These are phyloP conservation scores for Tetraodon nigroviridis DNA, from an alignment of 2,113 vertebrate species.

Conservation along the genomic window DNA sequence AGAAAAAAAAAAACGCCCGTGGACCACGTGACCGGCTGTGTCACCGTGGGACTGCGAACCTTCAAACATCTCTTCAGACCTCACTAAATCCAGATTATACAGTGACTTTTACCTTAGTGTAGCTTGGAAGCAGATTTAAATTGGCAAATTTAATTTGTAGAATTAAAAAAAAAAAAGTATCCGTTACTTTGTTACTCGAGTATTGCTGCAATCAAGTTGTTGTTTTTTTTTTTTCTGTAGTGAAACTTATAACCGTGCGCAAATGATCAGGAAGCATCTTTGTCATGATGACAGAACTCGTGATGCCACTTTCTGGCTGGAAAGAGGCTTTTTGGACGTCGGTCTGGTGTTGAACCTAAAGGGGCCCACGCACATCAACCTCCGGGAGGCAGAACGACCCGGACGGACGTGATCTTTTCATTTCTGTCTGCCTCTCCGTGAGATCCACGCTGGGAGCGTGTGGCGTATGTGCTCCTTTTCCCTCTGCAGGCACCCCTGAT, in stretches of 20 bases:
- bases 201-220: conserved; percentile 17
- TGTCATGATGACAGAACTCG: conserved; percentile 18
- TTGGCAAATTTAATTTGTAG: too few relatives aligned
- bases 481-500: conserved; percentile 36
- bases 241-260: conserved; percentile 22
- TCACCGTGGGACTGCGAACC: conserved; percentile 1
- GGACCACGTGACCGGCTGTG: neutral
- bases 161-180: conserved; percentile 1
- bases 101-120: too few relatives aligned
- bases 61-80: too few relatives aligned
- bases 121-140: too few relatives aligned
- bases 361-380: conserved; percentile 46
- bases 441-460: conserved; percentile 1
- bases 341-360: conserved; percentile 41
- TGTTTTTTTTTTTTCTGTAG: conserved; percentile 9
- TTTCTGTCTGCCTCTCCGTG: conserved; percentile 23
- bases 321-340: neutral
- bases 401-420: conserved; percentile 49
- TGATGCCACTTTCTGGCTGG: conserved; percentile 10
- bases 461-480: conserved; percentile 21
- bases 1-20: conserved; percentile 16
- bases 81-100: too few relatives aligned
- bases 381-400: conserved; percentile 23
- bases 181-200: neutral
- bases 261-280: conserved; percentile 14